Conservation (phyloP, 2,113 vertebrate genomes). For the Turdus rufiventris region DNA sequence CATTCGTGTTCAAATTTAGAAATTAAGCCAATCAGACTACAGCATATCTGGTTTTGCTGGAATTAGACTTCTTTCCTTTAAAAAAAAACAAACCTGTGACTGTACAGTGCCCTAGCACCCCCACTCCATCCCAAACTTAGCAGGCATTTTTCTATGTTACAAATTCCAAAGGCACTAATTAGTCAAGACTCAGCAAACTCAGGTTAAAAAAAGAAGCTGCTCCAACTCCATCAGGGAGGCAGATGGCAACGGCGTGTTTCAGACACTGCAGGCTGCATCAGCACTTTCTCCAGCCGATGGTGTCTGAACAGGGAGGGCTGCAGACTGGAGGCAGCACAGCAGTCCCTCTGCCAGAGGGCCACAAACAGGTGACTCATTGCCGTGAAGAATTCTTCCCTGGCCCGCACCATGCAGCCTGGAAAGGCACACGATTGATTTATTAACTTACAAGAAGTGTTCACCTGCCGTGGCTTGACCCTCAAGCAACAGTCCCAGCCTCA, state of each 20-base stretch:
- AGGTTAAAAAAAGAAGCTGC: constrained; percentile 55
- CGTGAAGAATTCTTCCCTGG: neutral
- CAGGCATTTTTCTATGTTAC: neutral
- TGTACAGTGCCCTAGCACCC: constrained; percentile 25
- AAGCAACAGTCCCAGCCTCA: neutral
- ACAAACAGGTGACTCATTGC: constrained; percentile 17
- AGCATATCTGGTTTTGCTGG: neutral
- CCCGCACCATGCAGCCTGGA: rapidly evolving
- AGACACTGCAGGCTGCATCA: constrained; percentile 59
- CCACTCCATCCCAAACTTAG: constrained; percentile 49
- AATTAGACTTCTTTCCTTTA: neutral
- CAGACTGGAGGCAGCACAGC: neutral
- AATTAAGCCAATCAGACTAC: neutral
- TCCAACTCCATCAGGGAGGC: constrained; percentile 52
- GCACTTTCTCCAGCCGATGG: constrained; percentile 52
- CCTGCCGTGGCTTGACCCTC: neutral
- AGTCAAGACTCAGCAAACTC: constrained; percentile 63
- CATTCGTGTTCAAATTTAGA: neutral
- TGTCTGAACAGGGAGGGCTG: constrained; percentile 43
- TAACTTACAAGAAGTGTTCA: neutral
- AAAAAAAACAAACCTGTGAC: neutral
- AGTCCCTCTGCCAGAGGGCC: neutral
- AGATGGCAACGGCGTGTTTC: constrained; percentile 50
- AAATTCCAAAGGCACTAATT: constrained; percentile 58
- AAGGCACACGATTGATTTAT: neutral